Evolutionary conservation across 2,113 vertebrate species (phyloP), one percentile per base, ranked within the genome.

Genomic region (Sander vitreus): DNA sequence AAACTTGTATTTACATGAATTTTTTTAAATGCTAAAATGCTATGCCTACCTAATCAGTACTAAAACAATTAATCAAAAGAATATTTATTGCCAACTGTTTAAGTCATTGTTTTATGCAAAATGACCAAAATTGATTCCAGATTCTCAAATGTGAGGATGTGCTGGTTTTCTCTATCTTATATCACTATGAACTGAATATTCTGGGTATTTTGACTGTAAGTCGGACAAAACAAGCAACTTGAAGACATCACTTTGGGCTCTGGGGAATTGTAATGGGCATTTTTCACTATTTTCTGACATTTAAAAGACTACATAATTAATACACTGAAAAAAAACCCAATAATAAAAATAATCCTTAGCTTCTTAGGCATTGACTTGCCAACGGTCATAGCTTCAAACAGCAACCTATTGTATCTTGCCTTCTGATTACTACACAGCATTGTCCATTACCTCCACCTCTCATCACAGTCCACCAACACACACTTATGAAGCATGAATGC

Each of bases 401-500:
- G 25, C 33, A 75, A 69, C 73, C 19, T 33, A 45, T 3, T 67
- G 53, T 59, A n/a, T 83, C 27, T 64, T 58, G n/a, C 21, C 25
- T 55, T 85, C 53, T 84, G 68, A 83, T 85, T 65, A 63, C 69
- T 36, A 16, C 57, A 62, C n/a, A 60, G n/a, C 68, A 13, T 72
- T 80, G 64, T 72, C 82, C 77, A 59, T 85, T 62, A 48, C 50
- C 48, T n/a, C 23, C 4, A 3, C 33, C 14, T 51, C 27, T 59
- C 45, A 66, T 80, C 68, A 65, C n/a, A 73, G 53, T 57, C 33
- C 63, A 68, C 43, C 12, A 48, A 68, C 70, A 74, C 64, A 60
- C 53, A 73, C 70, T 83, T 79, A 57, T 9, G 47, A 75, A 65
- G 78, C 72, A 74, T 81, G 45, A 77, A 87, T 58, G 63, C 39